Percentiles rank a stretch among this genome's conserved stretches.
Conservation (phyloP, 2,888 invertebrate species). For the Argynnis bischoffii region DNA sequence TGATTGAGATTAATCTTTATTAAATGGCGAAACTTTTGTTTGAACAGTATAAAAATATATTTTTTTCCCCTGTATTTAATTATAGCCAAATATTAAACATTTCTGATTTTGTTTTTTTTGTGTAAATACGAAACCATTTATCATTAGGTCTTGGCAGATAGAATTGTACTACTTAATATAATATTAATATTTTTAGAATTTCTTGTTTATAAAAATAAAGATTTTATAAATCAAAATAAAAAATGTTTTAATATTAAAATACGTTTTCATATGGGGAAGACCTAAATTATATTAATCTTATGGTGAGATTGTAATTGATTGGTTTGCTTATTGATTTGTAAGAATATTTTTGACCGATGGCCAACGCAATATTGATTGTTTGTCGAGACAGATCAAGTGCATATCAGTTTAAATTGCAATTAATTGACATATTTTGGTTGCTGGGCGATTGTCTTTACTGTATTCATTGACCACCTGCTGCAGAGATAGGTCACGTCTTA, state of each 20-base stretch:
- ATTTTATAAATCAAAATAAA: too few relatives aligned
- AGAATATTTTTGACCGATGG: constrained; percentile 28
- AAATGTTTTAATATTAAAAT: too few relatives aligned
- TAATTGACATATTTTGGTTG: constrained; percentile 50
- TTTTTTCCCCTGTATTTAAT: too few relatives aligned
- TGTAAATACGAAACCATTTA: too few relatives aligned
- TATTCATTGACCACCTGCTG: constrained; percentile 38
- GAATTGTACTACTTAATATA: too few relatives aligned
- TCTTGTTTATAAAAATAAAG: too few relatives aligned
- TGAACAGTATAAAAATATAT: not conserved
- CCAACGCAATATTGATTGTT: constrained; percentile 39
- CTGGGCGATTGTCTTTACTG: constrained; percentile 34
- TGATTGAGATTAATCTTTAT: not conserved
- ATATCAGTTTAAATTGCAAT: constrained; percentile 54
- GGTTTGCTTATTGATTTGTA: not conserved
- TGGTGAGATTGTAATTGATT: not conserved
- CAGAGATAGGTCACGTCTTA: constrained; percentile 18
- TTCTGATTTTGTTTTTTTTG: too few relatives aligned
- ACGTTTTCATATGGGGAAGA: too few relatives aligned
- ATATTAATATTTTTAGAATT: too few relatives aligned
- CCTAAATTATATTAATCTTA: too few relatives aligned
- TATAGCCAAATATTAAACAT: too few relatives aligned
- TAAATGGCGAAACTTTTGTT: not conserved
- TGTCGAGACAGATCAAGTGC: constrained; percentile 53
- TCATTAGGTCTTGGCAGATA: too few relatives aligned